phyloP scores from a whole-genome alignment of 2,888 invertebrate species.

The Megamerina dolium region DNA sequence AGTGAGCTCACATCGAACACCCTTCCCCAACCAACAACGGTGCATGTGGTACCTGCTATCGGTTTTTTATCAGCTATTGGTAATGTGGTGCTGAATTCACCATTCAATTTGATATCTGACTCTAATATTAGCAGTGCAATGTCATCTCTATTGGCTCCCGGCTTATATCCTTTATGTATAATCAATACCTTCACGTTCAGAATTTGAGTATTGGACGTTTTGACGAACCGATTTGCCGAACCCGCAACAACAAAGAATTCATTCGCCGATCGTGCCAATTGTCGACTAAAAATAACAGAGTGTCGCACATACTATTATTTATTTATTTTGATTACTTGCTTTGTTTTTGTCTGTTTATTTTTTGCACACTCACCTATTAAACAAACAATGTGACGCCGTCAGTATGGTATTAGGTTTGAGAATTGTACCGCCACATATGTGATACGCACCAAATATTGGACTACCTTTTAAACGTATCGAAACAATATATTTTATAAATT shows the following conservation, averaged over 20 bases:
- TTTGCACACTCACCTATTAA: conserved; percentile 12
- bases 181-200: conserved; percentile 4
- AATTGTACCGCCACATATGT: conserved; percentile 28
- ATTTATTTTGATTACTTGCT: too few relatives aligned
- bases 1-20: conserved; percentile 23
- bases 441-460: conserved; percentile 24
- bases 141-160: background rate
- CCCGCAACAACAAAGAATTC: conserved; percentile 10
- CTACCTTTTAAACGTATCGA: conserved; percentile 1
- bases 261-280: too few relatives aligned
- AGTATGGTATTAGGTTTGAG: conserved; percentile 17
- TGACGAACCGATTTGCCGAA: conserved; percentile 8
- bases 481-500: conserved; percentile 12
- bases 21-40: conserved; percentile 30
- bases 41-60: conserved; percentile 17
- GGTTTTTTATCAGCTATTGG: conserved; percentile 4
- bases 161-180: background rate
- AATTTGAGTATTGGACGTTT: conserved; percentile 1
- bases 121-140: conserved; percentile 6
- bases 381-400: conserved; percentile 29
- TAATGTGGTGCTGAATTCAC: background rate
- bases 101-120: conserved; percentile 2
- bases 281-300: too few relatives aligned
- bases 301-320: too few relatives aligned
- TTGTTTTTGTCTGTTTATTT: too few relatives aligned